phyloP scores from a whole-genome alignment of 2,888 invertebrate species.

The Ophonus ardosiacus region DNA sequence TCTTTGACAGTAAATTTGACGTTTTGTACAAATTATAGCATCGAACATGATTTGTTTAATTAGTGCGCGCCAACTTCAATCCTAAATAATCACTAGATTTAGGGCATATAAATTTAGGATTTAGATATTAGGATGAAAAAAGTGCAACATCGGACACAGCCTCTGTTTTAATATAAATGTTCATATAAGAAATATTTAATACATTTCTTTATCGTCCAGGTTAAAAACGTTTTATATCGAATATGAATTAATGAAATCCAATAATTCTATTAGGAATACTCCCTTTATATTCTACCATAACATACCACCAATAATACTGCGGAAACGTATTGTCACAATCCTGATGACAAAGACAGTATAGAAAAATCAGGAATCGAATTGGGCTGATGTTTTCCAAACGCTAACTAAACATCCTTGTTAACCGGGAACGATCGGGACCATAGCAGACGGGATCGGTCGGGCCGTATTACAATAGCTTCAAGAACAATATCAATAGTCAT shows the following conservation, averaged over 20 bases:
- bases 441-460: constrained; percentile 26
- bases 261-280: background rate
- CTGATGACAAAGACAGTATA: background rate
- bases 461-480: constrained; percentile 47
- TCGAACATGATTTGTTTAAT: too few species aligned
- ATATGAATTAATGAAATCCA: background rate
- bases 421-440: constrained; percentile 39
- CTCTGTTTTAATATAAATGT: too few species aligned
- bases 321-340: constrained; percentile 4
- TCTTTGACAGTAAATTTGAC: too few species aligned
- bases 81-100: too few species aligned
- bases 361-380: constrained; percentile 10
- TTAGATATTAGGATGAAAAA: too few species aligned
- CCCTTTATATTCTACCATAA: background rate
- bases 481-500: constrained; percentile 55
- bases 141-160: too few species aligned
- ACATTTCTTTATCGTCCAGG: too few species aligned
- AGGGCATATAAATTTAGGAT: too few species aligned
- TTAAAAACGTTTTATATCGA: too few species aligned
- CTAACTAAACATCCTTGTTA: constrained; percentile 41
- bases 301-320: background rate
- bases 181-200: too few species aligned
- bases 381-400: constrained; percentile 16
- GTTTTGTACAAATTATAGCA: too few species aligned
- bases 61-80: too few species aligned